Percentiles rank a stretch among this genome's conserved stretches.
Conservation (phyloP, 2,888 invertebrate genomes). For the Diaphora mendica region DNA sequence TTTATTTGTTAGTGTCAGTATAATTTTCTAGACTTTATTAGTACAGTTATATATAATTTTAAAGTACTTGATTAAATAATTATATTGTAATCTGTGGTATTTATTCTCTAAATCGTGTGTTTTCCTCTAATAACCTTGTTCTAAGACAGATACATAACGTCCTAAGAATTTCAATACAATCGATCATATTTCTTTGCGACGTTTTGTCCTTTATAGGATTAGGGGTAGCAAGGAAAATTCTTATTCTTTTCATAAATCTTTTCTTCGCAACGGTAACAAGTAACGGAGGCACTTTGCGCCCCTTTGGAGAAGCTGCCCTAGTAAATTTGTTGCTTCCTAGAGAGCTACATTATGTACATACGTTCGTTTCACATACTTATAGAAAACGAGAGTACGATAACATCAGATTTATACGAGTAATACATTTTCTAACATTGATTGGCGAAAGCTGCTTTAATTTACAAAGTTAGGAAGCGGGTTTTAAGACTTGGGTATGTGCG, state of each 20-base stretch:
- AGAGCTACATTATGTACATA: constrained; percentile 42
- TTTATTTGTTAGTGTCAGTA: neutral
- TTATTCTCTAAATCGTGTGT: neutral
- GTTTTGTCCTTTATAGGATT: constrained; percentile 41
- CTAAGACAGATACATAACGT: constrained; percentile 18
- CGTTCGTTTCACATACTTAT: constrained; percentile 28
- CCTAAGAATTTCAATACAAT: constrained; percentile 30
- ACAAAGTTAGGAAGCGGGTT: constrained; percentile 13
- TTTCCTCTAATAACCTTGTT: neutral
- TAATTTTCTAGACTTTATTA: neutral
- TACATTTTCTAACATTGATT: constrained; percentile 11
- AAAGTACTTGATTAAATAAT: neutral
- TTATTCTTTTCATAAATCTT: constrained; percentile 51
- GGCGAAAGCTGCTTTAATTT: constrained; percentile 15
- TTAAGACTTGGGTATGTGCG: neutral
- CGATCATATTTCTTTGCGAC: constrained; percentile 37
- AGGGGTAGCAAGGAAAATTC: constrained; percentile 35
- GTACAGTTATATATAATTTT: neutral
- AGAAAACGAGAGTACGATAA: constrained; percentile 26
- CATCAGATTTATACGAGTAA: constrained; percentile 36
- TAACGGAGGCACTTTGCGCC: constrained; percentile 48
- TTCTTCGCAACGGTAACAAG: constrained; percentile 46
- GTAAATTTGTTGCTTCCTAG: constrained; percentile 48
- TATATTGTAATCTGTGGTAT: neutral
- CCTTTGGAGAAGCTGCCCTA: constrained; percentile 40